Conservation (phyloP, 2,888 invertebrate species). For the Bibio marci region DNA sequence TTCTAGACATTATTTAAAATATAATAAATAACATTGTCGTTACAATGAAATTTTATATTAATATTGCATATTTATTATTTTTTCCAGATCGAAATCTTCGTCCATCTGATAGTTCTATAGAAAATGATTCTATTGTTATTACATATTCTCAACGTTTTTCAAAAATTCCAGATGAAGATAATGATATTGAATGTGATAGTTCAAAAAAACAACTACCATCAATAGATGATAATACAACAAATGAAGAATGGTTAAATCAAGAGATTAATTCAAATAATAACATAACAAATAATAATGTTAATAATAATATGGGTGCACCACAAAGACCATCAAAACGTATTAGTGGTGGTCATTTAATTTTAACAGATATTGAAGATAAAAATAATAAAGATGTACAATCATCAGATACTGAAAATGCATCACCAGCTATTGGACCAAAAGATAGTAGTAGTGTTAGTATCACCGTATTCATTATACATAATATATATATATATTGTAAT, state of each 20-base stretch:
- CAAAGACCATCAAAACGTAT: constrained; percentile 58
- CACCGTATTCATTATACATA: too few species aligned
- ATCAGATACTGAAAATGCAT: constrained; percentile 29
- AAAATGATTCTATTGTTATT: constrained; percentile 36
- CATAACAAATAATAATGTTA: constrained; percentile 14
- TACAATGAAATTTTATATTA: too few species aligned
- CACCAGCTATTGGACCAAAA: constrained; percentile 27
- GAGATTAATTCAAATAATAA: constrained; percentile 5
- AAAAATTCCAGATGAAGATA: constrained; percentile 27
- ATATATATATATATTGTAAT: neutral
- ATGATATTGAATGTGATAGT: constrained; percentile 4
- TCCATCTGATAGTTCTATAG: constrained; percentile 38
- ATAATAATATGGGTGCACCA: constrained; percentile 35
- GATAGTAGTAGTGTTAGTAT: constrained; percentile 11
- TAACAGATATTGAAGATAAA: constrained; percentile 24
- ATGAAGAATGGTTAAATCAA: too few species aligned
- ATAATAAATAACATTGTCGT: too few species aligned
- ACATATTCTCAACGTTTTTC: constrained; percentile 40
- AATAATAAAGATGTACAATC: constrained; percentile 24
- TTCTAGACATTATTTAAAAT: too few species aligned
- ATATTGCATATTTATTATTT: constrained; percentile 7
- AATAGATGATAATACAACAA: too few species aligned
- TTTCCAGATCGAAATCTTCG: constrained; percentile 28
- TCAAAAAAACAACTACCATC: too few species aligned
- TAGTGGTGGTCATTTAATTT: constrained; percentile 22